Percentiles rank a stretch among this genome's conserved stretches.
Evolutionary conservation across 2,113 vertebrate genomes (phyloP).

Genomic region (Campylorhamphus procurvoides): DNA sequence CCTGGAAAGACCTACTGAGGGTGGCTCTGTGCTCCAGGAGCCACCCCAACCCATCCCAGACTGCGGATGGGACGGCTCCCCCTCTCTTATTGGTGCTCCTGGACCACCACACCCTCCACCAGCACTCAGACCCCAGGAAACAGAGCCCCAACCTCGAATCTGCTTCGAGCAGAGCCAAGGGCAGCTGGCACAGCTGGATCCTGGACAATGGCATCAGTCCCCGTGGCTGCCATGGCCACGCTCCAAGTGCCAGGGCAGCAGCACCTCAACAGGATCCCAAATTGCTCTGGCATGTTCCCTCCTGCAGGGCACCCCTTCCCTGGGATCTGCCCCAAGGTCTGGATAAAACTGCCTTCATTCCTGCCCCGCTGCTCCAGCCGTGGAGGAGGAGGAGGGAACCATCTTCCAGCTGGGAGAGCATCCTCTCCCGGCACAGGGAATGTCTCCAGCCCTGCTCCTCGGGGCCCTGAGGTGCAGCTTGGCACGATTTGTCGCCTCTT

Average conservation of each 20-base stretch:
- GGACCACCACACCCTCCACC: fast-evolving
- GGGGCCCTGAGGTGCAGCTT: neutral
- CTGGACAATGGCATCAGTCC: fast-evolving
- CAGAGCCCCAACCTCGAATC: fast-evolving
- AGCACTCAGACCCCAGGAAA: fast-evolving
- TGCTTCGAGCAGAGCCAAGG: neutral
- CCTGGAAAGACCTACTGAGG: conserved; percentile 24
- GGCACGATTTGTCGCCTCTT: neutral
- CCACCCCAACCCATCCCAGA: neutral
- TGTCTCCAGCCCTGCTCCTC: neutral
- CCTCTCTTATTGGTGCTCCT: neutral
- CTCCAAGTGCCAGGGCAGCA: neutral
- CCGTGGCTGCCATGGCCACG: fast-evolving
- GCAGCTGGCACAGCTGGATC: neutral
- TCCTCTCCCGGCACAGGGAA: neutral
- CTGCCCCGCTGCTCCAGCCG: neutral
- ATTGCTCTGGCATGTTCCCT: neutral
- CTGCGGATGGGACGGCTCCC: fast-evolving
- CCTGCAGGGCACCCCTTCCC: neutral
- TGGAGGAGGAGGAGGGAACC: neutral
- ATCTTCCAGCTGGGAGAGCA: neutral
- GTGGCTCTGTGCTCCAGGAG: neutral
- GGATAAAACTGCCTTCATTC: neutral
- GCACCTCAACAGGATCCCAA: neutral
- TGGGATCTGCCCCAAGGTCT: neutral